These are phyloP conservation scores for Melanargia galathea DNA, from an alignment of 2,888 invertebrate genomes.

Conservation along the genomic window DNA sequence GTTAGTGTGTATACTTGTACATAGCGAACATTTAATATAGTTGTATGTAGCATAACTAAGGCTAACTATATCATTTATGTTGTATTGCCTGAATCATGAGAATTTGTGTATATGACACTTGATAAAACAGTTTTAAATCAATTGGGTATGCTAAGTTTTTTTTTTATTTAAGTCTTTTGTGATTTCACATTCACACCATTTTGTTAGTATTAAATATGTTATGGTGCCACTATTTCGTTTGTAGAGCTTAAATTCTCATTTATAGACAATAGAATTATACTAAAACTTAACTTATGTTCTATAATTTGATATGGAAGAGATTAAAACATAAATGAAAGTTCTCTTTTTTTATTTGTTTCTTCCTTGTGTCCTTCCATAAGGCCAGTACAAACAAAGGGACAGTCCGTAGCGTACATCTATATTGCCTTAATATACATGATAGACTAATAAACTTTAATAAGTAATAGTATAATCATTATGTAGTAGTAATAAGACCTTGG, in stretches of 20 bases:
- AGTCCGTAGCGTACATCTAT: no score
- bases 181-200: slow-evolving; percentile 56
- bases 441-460: no score
- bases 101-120: slow-evolving; percentile 49
- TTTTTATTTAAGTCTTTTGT: slow-evolving; percentile 55
- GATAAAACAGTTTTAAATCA: slow-evolving; percentile 71
- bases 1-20: slow-evolving; percentile 66
- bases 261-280: slow-evolving; percentile 65
- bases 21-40: slow-evolving; percentile 58
- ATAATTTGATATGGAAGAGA: slow-evolving; percentile 80
- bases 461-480: no score
- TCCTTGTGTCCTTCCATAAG: not conserved
- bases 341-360: slow-evolving; percentile 29
- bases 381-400: no score
- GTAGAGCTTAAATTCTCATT: slow-evolving; percentile 68
- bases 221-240: slow-evolving; percentile 73
- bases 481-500: no score
- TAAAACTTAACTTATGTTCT: slow-evolving; percentile 76
- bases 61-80: slow-evolving; percentile 63
- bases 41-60: slow-evolving; percentile 49
- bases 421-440: no score
- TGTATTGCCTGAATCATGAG: slow-evolving; percentile 56
- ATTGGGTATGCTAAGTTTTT: slow-evolving; percentile 52
- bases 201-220: slow-evolving; percentile 57
- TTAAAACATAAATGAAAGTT: slow-evolving; percentile 65